Evolutionary conservation across 2,113 vertebrate genomes (phyloP), one percentile per base, ranked within the genome.

Genomic region (Alaudala cheleensis): DNA sequence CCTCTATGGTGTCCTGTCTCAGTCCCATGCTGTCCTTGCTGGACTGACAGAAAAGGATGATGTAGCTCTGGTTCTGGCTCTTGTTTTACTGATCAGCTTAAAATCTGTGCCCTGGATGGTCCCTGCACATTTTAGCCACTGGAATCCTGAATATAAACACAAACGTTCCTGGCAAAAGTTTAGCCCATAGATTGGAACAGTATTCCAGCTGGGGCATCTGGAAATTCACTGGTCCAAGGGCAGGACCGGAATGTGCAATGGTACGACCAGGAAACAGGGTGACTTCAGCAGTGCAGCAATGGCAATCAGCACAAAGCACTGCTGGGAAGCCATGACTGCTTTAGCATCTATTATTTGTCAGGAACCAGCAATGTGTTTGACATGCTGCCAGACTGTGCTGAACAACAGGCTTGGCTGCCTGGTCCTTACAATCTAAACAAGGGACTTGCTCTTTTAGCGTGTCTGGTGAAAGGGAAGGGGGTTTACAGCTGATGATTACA

Each of bases 71-170:
- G 40, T 25, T 88, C 77, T 81, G 72, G 22, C 29, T 77, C 40
- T 40, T 26, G 53, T 25, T n/a, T 65, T 54, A 39, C n/a, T 1
- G 0, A 14, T 14, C 0, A 0, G 10, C 20, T 91, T 81, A 64
- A 83, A 80, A 78, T 31, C 49, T 44, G 23, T 81, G 47, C 26
- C 19, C 29, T 50, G n/a, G 24, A 29, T 39, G 14, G 34, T 44
- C 20, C 17, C 10, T 2, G 1, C 8, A 33, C 21, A 64, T 91
- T 78, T 64, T 29, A 88, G 51, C 64, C 47, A 37, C 62, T 18
- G 39, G 24, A 45, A 81, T 34, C 25, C 21, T 47, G 21, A 64
- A 65, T 22, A 34, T 16, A 83, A 73, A 77, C 11, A 44, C 13
- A 80, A 66, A 73, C 8, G 26, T 25, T 81, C 69, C 31, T 29